A percentile compares a stretch with the other conserved stretches of the same genome.
phyloP scores from a whole-genome alignment of 1,140 invertebrate species.

The Adelges cooleyi region DNA sequence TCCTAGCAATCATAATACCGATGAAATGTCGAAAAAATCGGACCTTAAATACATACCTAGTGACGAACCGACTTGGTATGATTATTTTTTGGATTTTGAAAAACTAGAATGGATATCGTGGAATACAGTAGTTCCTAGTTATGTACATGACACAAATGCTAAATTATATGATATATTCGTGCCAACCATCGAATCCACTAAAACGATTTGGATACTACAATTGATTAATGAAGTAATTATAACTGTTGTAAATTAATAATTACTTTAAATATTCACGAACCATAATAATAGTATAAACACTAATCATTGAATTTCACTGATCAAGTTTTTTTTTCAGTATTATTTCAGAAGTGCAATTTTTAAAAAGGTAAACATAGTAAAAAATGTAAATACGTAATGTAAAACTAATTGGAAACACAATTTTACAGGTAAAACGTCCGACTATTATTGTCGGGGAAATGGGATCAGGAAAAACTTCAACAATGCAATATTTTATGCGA shows the following conservation, averaged over 20 bases:
- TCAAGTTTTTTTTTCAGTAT: not conserved
- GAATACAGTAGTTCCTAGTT: not conserved
- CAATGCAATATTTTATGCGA: slow-evolving; percentile 66
- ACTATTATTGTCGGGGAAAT: slow-evolving; percentile 76
- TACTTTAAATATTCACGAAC: too few species aligned
- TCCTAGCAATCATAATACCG: slow-evolving; percentile 35
- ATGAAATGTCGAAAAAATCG: not conserved
- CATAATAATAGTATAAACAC: too few species aligned
- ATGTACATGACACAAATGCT: not conserved
- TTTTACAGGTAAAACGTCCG: slow-evolving; percentile 47
- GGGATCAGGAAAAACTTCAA: slow-evolving; percentile 81
- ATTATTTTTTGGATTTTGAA: not conserved
- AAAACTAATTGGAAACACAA: too few species aligned
- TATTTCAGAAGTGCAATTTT: slow-evolving; percentile 16
- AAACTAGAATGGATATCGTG: not conserved
- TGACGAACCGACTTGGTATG: slow-evolving; percentile 7
- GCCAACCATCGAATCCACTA: not conserved
- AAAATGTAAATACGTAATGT: too few species aligned
- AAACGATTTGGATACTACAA: not conserved
- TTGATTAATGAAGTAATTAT: slow-evolving; percentile 11
- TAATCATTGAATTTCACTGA: not conserved
- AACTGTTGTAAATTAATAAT: too few species aligned
- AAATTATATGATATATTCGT: not conserved
- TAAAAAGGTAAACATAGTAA: slow-evolving; percentile 18
- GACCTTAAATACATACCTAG: not conserved